These are phyloP conservation scores for Calosoma granatense DNA, from an alignment of 1,140 invertebrate species.

Conservation along the genomic window DNA sequence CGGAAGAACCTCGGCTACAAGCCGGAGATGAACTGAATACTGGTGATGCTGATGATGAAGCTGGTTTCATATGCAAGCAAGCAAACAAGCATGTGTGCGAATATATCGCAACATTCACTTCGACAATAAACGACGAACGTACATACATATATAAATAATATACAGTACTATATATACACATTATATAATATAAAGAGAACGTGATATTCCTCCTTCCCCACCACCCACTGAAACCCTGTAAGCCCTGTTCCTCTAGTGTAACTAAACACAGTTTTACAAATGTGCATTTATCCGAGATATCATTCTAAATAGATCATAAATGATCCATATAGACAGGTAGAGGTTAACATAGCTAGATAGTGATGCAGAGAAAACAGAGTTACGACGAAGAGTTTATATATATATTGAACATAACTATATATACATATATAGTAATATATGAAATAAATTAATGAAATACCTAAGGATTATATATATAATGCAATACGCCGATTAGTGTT, in stretches of 20 bases:
- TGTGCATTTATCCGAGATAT: slow-evolving; percentile 3
- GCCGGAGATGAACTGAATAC: slow-evolving; percentile 37
- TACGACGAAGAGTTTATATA: background rate
- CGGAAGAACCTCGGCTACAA: slow-evolving; percentile 70
- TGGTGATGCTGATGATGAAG: background rate
- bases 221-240: background rate
- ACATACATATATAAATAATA: background rate
- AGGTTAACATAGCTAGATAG: background rate
- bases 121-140: slow-evolving; percentile 7
- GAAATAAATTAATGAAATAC: too few species aligned
- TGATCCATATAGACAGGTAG: background rate
- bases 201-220: background rate
- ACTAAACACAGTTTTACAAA: background rate
- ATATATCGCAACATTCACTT: background rate
- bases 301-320: slow-evolving; percentile 2
- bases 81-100: too few species aligned
- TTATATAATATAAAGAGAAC: background rate
- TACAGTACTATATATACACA: background rate
- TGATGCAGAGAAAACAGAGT: background rate
- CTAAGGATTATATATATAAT: background rate
- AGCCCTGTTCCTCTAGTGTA: background rate
- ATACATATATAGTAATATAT: too few species aligned
- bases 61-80: too few species aligned
- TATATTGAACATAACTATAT: too few species aligned
- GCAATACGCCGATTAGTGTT: slow-evolving; percentile 8